Evolutionary conservation across 1,140 invertebrate species (phyloP), one percentile per base, ranked within the genome.

Genomic region (Nymphalis io): DNA sequence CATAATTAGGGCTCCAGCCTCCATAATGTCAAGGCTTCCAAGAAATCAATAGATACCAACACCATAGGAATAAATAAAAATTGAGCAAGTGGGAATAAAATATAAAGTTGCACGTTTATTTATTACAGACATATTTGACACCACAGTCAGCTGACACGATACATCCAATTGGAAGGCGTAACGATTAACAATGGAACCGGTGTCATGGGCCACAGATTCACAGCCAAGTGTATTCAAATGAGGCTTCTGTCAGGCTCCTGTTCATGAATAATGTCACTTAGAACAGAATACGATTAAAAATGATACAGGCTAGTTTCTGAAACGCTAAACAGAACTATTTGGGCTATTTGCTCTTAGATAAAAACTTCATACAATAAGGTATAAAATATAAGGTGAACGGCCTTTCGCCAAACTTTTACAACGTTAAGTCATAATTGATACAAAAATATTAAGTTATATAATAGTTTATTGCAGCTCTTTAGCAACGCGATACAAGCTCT

Each of bases 191-290:
- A 55, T 23, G 23, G 51, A 11, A 6, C 23, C 23, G 51, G 51
- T 55, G 51, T 27, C 20, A 23, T 3, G 23, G 21, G 13, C 13
- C 18, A n/a, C n/a, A n/a, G 21, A 16, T 5, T 55, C 21, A 11
- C 48, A 5, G 15, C 21, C 51, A 6, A 23, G 51, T 68, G 48
- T 68, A 68, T 68, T 48, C 59, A 61, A 62, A 68, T 68, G 46
- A 68, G 39, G n/a, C 67, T 62, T 38, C 60, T 68, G 67, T 13
- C 44, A 53, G 20, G 66, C 66, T 53, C 48, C 67, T 16, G 66
- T 11, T 46, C 60, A 61, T 61, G 60, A 61, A 61, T 61, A 61
- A 46, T n/a, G 42, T 46, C 42, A 46, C 42, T 51, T 51, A 2
- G 16, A 46, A n/a, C n/a, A 8, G n/a, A 21, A 8, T 11, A 51